Evolutionary conservation across 2,888 invertebrate species (phyloP).

Genomic region (Caenorhabditis becei): DNA sequence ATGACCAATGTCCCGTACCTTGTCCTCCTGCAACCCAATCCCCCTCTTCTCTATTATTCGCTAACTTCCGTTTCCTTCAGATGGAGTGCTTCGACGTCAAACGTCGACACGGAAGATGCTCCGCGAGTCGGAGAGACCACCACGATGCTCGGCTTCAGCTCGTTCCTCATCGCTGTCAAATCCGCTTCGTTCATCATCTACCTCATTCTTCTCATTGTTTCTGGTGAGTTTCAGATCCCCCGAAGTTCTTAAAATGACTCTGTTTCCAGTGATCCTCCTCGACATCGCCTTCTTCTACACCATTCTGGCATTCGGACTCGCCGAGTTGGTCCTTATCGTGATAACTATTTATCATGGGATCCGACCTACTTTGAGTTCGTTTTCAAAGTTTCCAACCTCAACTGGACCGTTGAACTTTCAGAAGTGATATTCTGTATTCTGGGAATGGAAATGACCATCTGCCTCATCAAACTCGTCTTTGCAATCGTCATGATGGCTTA

Average conservation of each 20-base stretch:
- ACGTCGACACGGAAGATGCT: conserved; percentile 1
- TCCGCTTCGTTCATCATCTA: conserved; percentile 36
- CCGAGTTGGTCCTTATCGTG: conserved; percentile 30
- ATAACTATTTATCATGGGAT: conserved; percentile 48
- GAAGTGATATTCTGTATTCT: conserved; percentile 53
- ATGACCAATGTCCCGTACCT: too few species aligned
- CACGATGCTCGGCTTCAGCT: conserved; percentile 49
- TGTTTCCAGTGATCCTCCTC: conserved; percentile 36
- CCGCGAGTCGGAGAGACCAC: not conserved
- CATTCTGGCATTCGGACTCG: conserved; percentile 44
- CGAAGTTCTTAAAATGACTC: too few species aligned
- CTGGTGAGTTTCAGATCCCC: conserved; percentile 28
- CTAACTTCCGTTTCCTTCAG: conserved; percentile 19
- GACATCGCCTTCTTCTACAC: conserved; percentile 53
- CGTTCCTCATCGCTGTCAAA: conserved; percentile 49
- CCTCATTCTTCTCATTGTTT: conserved; percentile 33
- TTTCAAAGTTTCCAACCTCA: not conserved
- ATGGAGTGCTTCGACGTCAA: conserved; percentile 22
- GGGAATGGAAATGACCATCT: conserved; percentile 37
- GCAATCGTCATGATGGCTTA: conserved; percentile 39
- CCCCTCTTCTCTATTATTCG: not conserved
- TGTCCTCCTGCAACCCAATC: too few species aligned
- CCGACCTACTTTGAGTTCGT: conserved; percentile 40
- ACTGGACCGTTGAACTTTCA: conserved; percentile 2
- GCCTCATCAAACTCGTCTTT: conserved; percentile 37